Conservation (phyloP, 2,797 vertebrate genomes). For the Xenops minutus region DNA sequence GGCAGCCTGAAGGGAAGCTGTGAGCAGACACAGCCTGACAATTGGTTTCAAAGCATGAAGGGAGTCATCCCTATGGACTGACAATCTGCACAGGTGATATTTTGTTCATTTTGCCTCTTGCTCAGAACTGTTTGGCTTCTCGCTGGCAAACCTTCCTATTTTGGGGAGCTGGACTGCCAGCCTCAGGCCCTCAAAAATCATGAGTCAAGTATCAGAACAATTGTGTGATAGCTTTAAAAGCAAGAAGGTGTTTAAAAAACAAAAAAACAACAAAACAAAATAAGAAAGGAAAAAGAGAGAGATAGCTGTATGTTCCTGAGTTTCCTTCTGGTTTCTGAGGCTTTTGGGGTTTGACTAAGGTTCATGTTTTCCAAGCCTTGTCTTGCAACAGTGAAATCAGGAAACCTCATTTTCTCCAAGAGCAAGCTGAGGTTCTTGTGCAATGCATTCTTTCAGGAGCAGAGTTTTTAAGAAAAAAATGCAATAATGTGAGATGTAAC, state of each 20-base stretch:
- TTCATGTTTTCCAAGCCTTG: conserved; percentile 24
- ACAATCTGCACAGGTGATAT: neutral
- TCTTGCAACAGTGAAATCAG: neutral
- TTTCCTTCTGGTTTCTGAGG: conserved; percentile 1
- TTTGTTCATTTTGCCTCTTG: accelerated
- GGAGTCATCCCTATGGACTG: neutral
- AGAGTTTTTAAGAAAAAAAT: neutral
- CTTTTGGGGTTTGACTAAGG: neutral
- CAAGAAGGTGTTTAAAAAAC: neutral
- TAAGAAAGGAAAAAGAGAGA: accelerated
- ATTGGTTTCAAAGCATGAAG: neutral
- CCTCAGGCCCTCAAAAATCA: neutral
- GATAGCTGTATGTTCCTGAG: neutral
- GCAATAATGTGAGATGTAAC: neutral
- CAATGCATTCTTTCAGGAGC: conserved; percentile 1
- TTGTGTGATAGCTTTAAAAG: neutral
- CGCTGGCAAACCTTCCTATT: accelerated
- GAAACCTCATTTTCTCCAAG: conserved; percentile 30
- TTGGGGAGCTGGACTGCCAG: neutral
- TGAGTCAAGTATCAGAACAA: neutral
- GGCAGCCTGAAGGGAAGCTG: neutral
- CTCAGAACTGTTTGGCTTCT: neutral
- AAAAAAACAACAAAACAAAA: no score
- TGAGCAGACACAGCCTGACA: neutral
- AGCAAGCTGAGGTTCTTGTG: neutral